Conservation (phyloP, 2,888 invertebrate species). For the Tenthredo scrophulariae region DNA sequence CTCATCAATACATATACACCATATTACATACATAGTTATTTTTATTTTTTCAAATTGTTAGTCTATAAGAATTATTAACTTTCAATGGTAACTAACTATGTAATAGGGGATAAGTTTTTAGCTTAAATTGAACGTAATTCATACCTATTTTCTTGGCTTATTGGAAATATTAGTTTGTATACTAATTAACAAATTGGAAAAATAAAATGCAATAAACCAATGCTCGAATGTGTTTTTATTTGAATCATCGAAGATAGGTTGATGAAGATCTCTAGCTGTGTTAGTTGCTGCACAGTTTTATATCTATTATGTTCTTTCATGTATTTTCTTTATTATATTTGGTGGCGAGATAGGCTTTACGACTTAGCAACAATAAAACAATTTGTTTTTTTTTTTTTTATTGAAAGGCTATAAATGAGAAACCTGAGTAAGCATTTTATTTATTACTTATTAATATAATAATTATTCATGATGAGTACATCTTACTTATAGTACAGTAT, state of each 20-base stretch:
- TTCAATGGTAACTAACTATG: background rate
- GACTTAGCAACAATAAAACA: slow-evolving; percentile 12
- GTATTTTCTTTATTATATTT: background rate
- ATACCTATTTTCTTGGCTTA: background rate
- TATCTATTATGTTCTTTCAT: background rate
- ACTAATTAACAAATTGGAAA: background rate
- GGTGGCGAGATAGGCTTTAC: background rate
- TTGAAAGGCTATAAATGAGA: slow-evolving; percentile 38
- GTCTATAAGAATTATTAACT: background rate
- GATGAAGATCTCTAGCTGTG: background rate
- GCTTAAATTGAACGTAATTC: background rate
- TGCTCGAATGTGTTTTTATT: background rate
- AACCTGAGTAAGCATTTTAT: slow-evolving; percentile 43
- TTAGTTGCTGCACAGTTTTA: background rate
- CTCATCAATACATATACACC: background rate
- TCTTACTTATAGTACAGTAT: slow-evolving; percentile 41
- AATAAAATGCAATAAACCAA: slow-evolving; percentile 27
- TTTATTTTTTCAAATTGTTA: background rate
- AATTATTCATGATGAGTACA: slow-evolving; percentile 34
- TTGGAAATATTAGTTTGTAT: slow-evolving; percentile 2
- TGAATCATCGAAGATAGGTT: background rate
- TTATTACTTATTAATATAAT: slow-evolving; percentile 35
- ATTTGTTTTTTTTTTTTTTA: background rate
- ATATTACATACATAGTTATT: background rate
- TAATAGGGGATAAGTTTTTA: slow-evolving; percentile 5